Evolutionary conservation across 2,113 vertebrate species (phyloP).

Genomic region (Piaya cayana): DNA sequence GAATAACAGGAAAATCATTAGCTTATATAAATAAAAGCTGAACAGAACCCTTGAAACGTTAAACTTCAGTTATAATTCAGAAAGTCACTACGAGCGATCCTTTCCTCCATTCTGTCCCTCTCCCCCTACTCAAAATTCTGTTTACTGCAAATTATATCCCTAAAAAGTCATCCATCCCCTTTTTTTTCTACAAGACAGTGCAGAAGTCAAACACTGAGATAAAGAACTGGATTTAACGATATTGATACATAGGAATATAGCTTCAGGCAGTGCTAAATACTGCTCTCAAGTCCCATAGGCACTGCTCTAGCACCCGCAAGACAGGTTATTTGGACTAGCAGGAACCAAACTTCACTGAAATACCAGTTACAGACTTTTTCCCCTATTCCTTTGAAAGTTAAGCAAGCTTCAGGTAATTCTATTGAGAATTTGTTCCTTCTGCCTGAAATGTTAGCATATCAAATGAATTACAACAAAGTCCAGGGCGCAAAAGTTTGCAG

Average conservation of each 20-base stretch:
- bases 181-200: background rate
- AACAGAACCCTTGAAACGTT: background rate
- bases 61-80: background rate
- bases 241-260: background rate
- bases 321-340: background rate
- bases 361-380: background rate
- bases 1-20: background rate
- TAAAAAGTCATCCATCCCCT: background rate
- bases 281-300: background rate
- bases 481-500: background rate
- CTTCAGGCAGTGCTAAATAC: background rate
- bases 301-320: background rate
- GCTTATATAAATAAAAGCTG: background rate
- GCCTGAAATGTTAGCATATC: background rate
- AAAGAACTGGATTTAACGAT: background rate
- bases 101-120: rapidly evolving
- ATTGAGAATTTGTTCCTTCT: background rate
- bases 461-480: background rate
- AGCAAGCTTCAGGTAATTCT: background rate
- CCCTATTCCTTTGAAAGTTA: background rate
- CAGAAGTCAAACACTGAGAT: background rate
- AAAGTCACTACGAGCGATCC: background rate
- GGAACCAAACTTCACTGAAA: background rate
- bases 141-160: background rate
- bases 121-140: background rate